Evolutionary conservation across 2,797 vertebrate species (phyloP), one percentile per base, ranked within the genome.

Genomic region (Cuculus canorus): DNA sequence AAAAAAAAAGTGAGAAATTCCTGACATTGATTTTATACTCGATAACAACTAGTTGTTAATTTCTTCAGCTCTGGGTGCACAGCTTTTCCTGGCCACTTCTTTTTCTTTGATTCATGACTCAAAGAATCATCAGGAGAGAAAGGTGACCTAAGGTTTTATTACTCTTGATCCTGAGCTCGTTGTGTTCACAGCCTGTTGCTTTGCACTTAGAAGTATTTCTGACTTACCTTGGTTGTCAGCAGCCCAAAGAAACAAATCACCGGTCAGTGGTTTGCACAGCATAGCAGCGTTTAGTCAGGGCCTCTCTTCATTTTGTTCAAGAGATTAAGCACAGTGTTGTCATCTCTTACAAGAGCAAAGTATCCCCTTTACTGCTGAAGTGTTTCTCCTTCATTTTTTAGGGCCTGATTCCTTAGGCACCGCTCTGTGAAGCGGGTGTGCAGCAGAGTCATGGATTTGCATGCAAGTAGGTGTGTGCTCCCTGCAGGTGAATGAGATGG

Each of bases 21-120:
- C 84, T 93, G 83, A 84, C 84, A 80, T 88, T 47, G 97, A 91
- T 96, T 94, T 96, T 97, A 61, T 86, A 59, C 16, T 72, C 39
- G 8, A n/a, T 95, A 96, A 90, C 94, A 71, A 76, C 56, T 96
- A 96, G 95, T 97, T 94, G 95, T 60, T 91, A 83, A 91, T 92
- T 96, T 97, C 64, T 72, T 96, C 64, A 95, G 78, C 61, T 87
- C 60, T 56, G 85, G 68, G 78, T 86, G 87, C 69, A 17, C 78
- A 91, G 68, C 85, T 86, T 86, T 90, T 96, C 59, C 87, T 82
- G 83, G 47, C 39, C 56, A 41, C 35, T 17, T 86, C 63, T 89
- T 93, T 53, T 84, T n/a, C 66, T 82, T 92, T 92, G 85, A 92
- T 91, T 91, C 86, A 80, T 73, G 64, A 57, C 60, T 33, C 56